Percentiles rank a stretch among this genome's conserved stretches.
Evolutionary conservation across 2,888 invertebrate genomes (phyloP).

Genomic region (Harmothoe impar): DNA sequence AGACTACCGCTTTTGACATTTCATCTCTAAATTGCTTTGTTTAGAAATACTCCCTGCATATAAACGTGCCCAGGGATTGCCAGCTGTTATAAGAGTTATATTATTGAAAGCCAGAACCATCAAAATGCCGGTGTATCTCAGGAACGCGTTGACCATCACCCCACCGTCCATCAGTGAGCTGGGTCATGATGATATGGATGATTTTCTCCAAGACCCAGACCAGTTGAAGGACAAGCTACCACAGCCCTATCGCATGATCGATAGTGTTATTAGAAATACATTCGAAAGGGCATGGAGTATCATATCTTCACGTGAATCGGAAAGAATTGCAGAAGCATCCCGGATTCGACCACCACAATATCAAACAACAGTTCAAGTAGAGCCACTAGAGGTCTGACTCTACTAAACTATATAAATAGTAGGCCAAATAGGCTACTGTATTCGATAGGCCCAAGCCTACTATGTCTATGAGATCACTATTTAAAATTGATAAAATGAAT

Average conservation of each 20-base stretch:
- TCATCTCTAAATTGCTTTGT: no score
- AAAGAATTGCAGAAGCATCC: constrained; percentile 74
- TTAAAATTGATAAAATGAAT: no score
- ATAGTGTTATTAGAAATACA: constrained; percentile 76
- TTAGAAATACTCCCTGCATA: no score
- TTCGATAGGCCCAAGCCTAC: no score
- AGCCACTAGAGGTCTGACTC: constrained; percentile 65
- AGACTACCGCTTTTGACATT: neutral
- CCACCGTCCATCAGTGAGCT: constrained; percentile 76
- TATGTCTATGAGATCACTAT: no score
- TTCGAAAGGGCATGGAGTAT: constrained; percentile 80
- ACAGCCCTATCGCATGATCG: constrained; percentile 82
- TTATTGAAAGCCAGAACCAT: neutral
- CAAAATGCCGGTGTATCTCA: constrained; percentile 78
- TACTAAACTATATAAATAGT: no score
- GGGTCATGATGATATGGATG: constrained; percentile 74
- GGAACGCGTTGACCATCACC: constrained; percentile 77
- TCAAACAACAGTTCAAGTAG: constrained; percentile 73
- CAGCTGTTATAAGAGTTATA: neutral
- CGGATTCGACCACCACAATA: constrained; percentile 77
- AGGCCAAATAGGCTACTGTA: no score
- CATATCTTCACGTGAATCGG: constrained; percentile 75
- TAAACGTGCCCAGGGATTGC: no score
- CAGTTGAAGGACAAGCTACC: constrained; percentile 78
- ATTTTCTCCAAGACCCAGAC: constrained; percentile 80